A percentile compares a stretch with the other conserved stretches of the same genome.
Conservation (phyloP, 2,113 vertebrate species). For the Sorex fumeus region DNA sequence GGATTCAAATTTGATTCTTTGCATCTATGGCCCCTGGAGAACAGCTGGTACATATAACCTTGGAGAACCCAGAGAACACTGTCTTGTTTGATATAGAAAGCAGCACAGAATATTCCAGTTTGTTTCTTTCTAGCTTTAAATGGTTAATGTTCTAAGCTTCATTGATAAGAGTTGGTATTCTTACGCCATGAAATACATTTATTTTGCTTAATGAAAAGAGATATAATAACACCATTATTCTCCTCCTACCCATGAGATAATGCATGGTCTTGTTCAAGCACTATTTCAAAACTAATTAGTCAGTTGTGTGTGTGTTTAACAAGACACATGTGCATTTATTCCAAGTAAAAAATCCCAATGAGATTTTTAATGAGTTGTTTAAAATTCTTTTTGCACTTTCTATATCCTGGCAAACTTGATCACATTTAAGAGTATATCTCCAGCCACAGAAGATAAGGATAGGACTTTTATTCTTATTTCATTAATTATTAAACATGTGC, state of each 20-base stretch:
- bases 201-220: conserved; percentile 54
- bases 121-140: conserved; percentile 25
- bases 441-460: background rate
- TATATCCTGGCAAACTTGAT: background rate
- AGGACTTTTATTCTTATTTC: background rate
- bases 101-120: background rate
- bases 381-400: conserved; percentile 19
- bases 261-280: background rate
- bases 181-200: background rate
- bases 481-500: background rate
- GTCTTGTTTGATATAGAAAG: no score
- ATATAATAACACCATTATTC: background rate
- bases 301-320: background rate
- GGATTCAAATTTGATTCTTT: no score
- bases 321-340: conserved; percentile 48
- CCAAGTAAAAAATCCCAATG: conserved; percentile 43
- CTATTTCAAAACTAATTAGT: conserved; percentile 61
- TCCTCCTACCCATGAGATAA: background rate
- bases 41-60: no score
- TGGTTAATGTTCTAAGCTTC: conserved; percentile 41
- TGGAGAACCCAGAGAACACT: no score
- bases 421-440: conserved; percentile 14
- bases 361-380: conserved; percentile 42
- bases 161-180: background rate
- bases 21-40: no score